Base-by-base conservation (phyloP, 2,113 vertebrate genomes). In the Toxotes jaculatrix region DNA sequence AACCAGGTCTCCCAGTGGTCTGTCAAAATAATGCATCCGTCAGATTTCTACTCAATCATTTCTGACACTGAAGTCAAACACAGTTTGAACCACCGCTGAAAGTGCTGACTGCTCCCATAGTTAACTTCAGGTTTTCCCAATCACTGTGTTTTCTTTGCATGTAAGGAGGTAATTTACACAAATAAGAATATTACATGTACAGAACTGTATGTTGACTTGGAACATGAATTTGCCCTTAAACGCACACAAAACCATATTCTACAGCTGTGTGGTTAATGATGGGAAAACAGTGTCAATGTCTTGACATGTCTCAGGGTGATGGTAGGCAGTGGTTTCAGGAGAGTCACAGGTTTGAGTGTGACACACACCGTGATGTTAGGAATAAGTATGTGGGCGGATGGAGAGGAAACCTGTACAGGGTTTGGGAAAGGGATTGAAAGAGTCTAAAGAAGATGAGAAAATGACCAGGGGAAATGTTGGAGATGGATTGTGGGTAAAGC, bases 361-460 rank as follows among this genome's bases (percentile, higher is more conserved):
- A 72, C 73, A 77, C 73, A 77, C 63, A 36, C 60, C 6, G 19
- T 73, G 67, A 87, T 84, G 85, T 90, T 61, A 79, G 78, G 57
- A 76, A 82, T 71, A 65, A 81, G 63, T 71, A 84, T 85, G 87
- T 77, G 36, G 88, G 92, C 75, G 87, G 80, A 85, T n/a, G 38
- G 59, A 82, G 49, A 78, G 74, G 70, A 77, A 84, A 83, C 62
- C 40, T 55, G 27, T 31, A 17, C 3, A 2, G 45, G 53, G 55
- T 27, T 77, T 63, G 14, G 64, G 59, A 69, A 65, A 53, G 31
- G 69, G 23, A 78, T 19, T 36, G 69, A 79, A 70, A n/a, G 36
- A 72, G 60, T 63, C 60, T 31, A 73, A 66, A 61, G 27, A 63
- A 43, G 62, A 68, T 3, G 23, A 66, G 40, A 36, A 36, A 63